phyloP scores from a whole-genome alignment of 2,113 vertebrate genomes.

The Ellobius talpinus region DNA sequence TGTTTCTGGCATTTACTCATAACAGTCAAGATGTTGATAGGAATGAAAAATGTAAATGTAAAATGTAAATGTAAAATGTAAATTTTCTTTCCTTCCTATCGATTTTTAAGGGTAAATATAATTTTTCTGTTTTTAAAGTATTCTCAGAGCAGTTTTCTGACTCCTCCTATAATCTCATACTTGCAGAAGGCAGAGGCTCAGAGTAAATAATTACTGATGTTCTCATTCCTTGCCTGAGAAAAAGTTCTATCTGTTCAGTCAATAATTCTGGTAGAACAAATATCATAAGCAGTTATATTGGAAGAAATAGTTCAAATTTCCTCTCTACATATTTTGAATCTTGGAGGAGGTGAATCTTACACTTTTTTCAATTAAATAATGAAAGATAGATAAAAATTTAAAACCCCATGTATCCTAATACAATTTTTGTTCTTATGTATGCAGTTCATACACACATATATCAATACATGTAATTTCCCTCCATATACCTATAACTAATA shows the following conservation, averaged over 20 bases:
- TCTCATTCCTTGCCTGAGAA: background rate
- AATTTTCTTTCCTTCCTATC: constrained; percentile 77
- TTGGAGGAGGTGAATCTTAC: background rate
- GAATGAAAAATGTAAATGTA: constrained; percentile 86
- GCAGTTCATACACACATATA: background rate
- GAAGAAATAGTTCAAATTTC: background rate
- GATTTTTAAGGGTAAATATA: constrained; percentile 74
- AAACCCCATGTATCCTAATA: background rate
- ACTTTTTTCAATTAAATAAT: background rate
- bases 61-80: constrained; percentile 72
- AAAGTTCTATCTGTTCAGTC: constrained; percentile 38
- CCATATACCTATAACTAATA: background rate
- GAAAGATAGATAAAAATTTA: background rate
- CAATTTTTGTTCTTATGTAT: background rate
- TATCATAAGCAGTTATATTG: background rate
- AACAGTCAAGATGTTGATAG: constrained; percentile 76
- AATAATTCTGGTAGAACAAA: constrained; percentile 7
- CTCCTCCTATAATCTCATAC: constrained; percentile 67
- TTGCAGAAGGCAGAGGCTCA: constrained; percentile 37
- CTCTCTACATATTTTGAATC: constrained; percentile 56
- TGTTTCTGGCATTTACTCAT: constrained; percentile 80
- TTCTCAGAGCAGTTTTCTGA: constrained; percentile 53
- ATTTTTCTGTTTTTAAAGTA: constrained; percentile 68
- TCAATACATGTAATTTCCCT: background rate
- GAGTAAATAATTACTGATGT: constrained; percentile 18